phyloP scores from a whole-genome alignment of 2,888 invertebrate genomes.

The Zaprionus bogoriensis region DNA sequence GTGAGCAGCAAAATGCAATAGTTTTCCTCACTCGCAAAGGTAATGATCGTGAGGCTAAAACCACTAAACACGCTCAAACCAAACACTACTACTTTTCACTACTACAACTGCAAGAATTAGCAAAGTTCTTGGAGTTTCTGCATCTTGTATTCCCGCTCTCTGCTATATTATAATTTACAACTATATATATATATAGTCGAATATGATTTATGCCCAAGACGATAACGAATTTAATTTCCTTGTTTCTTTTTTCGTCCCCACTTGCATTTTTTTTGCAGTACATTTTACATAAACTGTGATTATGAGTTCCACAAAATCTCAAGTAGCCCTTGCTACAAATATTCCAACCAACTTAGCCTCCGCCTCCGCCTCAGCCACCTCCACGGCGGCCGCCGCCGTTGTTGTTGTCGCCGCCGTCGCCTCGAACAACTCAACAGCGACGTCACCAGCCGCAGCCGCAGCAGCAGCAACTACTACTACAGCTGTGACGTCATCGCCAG shows the following conservation, averaged over 20 bases:
- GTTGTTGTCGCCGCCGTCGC: slow-evolving; percentile 73
- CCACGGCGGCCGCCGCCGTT: slow-evolving; percentile 69
- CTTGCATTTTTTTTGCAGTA: slow-evolving; percentile 66
- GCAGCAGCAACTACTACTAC: slow-evolving; percentile 12
- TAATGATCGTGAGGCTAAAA: slow-evolving; percentile 27
- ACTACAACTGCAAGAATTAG: too few relatives aligned
- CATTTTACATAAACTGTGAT: slow-evolving; percentile 81
- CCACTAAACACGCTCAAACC: not conserved
- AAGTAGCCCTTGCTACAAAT: slow-evolving; percentile 83
- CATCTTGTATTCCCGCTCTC: too few relatives aligned
- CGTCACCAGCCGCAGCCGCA: slow-evolving; percentile 39
- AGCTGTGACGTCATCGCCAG: slow-evolving; percentile 16
- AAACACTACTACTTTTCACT: not conserved
- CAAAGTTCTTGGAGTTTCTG: too few relatives aligned
- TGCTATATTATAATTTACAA: not conserved
- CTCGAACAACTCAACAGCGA: slow-evolving; percentile 51
- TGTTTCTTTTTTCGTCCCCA: not conserved
- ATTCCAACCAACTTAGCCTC: slow-evolving; percentile 81
- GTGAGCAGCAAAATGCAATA: slow-evolving; percentile 69
- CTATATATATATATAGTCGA: not conserved
- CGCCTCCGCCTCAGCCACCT: slow-evolving; percentile 62
- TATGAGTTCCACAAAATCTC: slow-evolving; percentile 83
- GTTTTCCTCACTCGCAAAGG: slow-evolving; percentile 64
- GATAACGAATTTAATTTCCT: not conserved
- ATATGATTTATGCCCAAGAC: not conserved